Conservation (phyloP, 2,888 invertebrate genomes). For the Drosophila kambysellisi region DNA sequence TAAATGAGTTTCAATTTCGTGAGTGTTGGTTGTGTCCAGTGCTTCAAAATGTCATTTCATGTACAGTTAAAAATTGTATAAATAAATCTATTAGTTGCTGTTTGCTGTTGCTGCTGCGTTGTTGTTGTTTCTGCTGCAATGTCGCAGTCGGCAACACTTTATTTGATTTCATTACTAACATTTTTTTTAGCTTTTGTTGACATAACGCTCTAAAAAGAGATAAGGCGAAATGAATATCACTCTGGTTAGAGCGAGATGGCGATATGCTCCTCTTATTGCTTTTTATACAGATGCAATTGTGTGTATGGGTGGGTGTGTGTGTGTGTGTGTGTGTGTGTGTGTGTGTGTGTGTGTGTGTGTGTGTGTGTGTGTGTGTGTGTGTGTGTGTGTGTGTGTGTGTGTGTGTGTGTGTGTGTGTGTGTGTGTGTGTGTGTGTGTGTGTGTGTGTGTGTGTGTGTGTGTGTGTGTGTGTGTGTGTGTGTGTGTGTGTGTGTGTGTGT, state of each 20-base stretch:
- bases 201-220: slow-evolving; percentile 32
- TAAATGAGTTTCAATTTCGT: slow-evolving; percentile 74
- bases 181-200: slow-evolving; percentile 56
- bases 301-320: slow-evolving; percentile 22
- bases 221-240: neutral
- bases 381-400: slow-evolving; percentile 25
- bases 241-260: slow-evolving; percentile 6
- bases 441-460: slow-evolving; percentile 25
- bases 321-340: slow-evolving; percentile 31
- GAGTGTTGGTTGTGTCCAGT: slow-evolving; percentile 34
- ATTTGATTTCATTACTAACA: slow-evolving; percentile 71
- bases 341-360: slow-evolving; percentile 28
- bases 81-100: slow-evolving; percentile 71
- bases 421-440: slow-evolving; percentile 25
- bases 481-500: slow-evolving; percentile 21
- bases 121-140: slow-evolving; percentile 45
- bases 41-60: slow-evolving; percentile 53
- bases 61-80: slow-evolving; percentile 64
- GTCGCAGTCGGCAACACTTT: slow-evolving; percentile 61
- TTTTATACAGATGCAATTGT: slow-evolving; percentile 25
- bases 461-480: slow-evolving; percentile 26
- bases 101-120: slow-evolving; percentile 15
- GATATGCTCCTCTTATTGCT: slow-evolving; percentile 46
- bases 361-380: slow-evolving; percentile 32
- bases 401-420: slow-evolving; percentile 25